Base-by-base conservation (phyloP, 2,113 vertebrate species). In the Columba janthina region DNA sequence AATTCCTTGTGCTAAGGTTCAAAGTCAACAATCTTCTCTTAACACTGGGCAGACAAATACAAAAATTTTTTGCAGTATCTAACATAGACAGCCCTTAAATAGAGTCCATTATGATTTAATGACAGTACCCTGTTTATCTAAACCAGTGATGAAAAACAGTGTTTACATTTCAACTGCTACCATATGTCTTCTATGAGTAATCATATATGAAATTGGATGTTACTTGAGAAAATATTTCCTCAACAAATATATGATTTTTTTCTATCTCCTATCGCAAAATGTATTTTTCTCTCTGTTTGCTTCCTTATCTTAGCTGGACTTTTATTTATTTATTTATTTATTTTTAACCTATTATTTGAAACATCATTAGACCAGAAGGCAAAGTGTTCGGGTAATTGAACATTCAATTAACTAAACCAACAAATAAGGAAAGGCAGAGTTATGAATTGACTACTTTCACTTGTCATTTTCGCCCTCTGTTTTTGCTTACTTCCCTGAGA, bases 341-440 rank as follows among this genome's bases (percentile, higher is more conserved):
- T 64, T 66, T 42, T 16, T 15, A 6, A n/a, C 44, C 64, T 65
- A 64, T 78, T 94, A 92, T 94, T 85, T 93, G n/a, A 86, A 95
- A 87, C 17, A 42, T 14, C 44, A 13, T 90, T 78, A 64, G 74
- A 88, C 90, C 56, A 79, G 78, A 85, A 94, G 54, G 17, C 34
- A 89, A 92, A 93, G 22, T 29, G 8, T 75, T 90, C 94, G 31
- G 26, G 10, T 90, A 79, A 93, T 46, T 90, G 44, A 90, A 69
- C 69, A 93, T 71, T 96, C 46, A 61, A 69, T 86, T 93, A 96
- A 94, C 93, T 92, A 95, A 95, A 70, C 15, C 44, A 86, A 74
- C 21, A 90, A 76, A 87, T 51, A 64, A 0, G 89, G 64, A 86
- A 86, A 95, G 86, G 44, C 26, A 40, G 42, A 77, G 93, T 90